These are phyloP conservation scores for Phyllotreta striolata DNA, from an alignment of 2,888 invertebrate genomes.

Conservation along the genomic window DNA sequence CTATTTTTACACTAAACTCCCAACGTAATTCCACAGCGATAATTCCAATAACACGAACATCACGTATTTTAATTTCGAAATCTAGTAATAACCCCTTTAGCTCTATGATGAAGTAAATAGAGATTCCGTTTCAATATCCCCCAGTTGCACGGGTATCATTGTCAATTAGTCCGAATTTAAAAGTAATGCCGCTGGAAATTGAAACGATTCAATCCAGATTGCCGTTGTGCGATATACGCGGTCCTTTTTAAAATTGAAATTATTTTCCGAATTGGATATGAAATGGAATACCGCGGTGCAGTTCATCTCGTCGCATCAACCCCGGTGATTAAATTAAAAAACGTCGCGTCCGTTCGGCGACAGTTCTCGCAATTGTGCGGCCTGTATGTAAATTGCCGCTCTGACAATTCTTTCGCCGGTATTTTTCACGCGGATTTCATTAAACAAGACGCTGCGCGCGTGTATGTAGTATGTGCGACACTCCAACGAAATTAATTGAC, in stretches of 20 bases:
- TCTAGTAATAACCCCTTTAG: slow-evolving; percentile 18
- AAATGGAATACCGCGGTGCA: slow-evolving; percentile 29
- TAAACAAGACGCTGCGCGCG: no score
- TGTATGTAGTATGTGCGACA: no score
- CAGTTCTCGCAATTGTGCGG: slow-evolving; percentile 14
- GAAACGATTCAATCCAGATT: slow-evolving; percentile 33
- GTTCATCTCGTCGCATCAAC: slow-evolving; percentile 29
- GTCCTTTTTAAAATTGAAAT: slow-evolving; percentile 34
- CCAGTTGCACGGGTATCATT: slow-evolving; percentile 26
- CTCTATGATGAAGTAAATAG: slow-evolving; percentile 26
- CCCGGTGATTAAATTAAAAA: slow-evolving; percentile 31
- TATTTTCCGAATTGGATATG: slow-evolving; percentile 33
- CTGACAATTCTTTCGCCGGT: neutral
- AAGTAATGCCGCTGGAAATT: slow-evolving; percentile 32
- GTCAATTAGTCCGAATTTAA: slow-evolving; percentile 33
- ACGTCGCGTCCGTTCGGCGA: slow-evolving; percentile 18
- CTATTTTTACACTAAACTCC: no score
- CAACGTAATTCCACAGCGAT: no score
- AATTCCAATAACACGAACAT: neutral
- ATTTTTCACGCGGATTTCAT: slow-evolving; percentile 1
- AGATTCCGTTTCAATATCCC: slow-evolving; percentile 29
- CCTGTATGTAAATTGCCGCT: slow-evolving; percentile 19
- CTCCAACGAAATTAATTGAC: neutral
- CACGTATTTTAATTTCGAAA: slow-evolving; percentile 2
- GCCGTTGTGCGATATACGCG: slow-evolving; percentile 30